A percentile compares a stretch with the other conserved stretches of the same genome.
These are phyloP conservation scores for Apocheima hispidaria DNA, from an alignment of 2,888 invertebrate species.

Conservation along the genomic window DNA sequence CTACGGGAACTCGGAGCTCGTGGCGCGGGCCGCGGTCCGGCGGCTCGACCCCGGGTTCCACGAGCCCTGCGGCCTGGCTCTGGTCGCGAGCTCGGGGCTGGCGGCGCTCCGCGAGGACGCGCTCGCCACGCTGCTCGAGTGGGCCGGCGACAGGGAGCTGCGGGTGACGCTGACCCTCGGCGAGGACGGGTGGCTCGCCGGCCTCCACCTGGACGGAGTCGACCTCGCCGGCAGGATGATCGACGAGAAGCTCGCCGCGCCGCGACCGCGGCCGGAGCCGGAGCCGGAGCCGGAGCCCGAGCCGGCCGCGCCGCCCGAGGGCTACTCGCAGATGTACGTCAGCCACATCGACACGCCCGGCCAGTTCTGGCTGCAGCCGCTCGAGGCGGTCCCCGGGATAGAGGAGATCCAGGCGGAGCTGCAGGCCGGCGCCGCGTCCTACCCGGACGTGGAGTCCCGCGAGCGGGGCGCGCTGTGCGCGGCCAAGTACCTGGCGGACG, in stretches of 20 bases:
- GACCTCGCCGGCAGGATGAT: slow-evolving; percentile 82
- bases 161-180: slow-evolving; percentile 83
- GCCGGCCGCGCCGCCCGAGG: slow-evolving; percentile 57
- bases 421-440: slow-evolving; percentile 84
- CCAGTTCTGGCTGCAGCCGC: slow-evolving; percentile 91
- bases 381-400: slow-evolving; percentile 84
- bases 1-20: slow-evolving; percentile 89
- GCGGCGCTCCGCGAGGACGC: slow-evolving; percentile 73
- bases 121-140: slow-evolving; percentile 67
- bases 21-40: slow-evolving; percentile 78
- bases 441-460: slow-evolving; percentile 84
- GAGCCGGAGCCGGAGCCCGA: background rate
- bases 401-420: slow-evolving; percentile 88
- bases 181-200: slow-evolving; percentile 85
- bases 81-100: slow-evolving; percentile 73
- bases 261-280: slow-evolving; percentile 56
- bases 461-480: slow-evolving; percentile 88
- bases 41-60: slow-evolving; percentile 78
- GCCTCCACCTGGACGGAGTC: slow-evolving; percentile 79
- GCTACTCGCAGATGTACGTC: slow-evolving; percentile 84
- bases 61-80: slow-evolving; percentile 72
- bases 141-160: slow-evolving; percentile 81
- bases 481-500: slow-evolving; percentile 93
- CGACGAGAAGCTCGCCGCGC: slow-evolving; percentile 72
- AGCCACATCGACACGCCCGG: slow-evolving; percentile 91